Evolutionary conservation across 2,113 vertebrate genomes (phyloP).

Genomic region (Fulica atra): DNA sequence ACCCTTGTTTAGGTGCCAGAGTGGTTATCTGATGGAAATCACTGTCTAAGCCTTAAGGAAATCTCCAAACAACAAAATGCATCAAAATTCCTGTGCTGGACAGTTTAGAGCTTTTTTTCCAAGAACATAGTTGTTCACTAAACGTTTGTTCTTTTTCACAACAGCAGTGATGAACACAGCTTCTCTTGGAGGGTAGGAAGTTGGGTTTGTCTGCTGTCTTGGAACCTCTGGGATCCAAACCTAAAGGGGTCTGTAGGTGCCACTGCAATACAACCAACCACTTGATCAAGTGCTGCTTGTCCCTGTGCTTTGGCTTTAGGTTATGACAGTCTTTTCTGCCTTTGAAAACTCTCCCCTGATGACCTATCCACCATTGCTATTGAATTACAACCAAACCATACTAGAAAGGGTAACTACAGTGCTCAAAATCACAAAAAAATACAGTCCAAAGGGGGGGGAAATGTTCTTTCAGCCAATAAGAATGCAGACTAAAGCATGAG

Average conservation of each 20-base stretch:
- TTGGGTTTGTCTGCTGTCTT: neutral
- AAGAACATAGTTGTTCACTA: neutral
- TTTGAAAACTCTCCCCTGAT: neutral
- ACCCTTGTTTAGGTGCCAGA: rapidly evolving
- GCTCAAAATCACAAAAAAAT: neutral
- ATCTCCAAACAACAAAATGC: neutral
- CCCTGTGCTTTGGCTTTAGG: neutral
- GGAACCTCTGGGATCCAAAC: neutral
- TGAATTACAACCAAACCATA: neutral
- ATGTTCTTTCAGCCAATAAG: neutral
- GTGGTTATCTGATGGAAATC: neutral
- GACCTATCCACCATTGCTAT: rapidly evolving
- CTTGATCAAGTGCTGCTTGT: neutral
- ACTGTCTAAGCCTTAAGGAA: neutral
- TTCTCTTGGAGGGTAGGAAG: neutral
- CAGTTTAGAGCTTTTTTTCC: neutral
- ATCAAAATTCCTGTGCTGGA: neutral
- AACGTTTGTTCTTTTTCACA: neutral
- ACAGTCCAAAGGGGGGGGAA: neutral
- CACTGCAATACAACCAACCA: neutral
- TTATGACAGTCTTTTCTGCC: neutral
- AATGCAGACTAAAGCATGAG: neutral
- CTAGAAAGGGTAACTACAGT: neutral
- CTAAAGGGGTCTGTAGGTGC: neutral
- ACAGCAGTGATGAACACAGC: neutral